These are phyloP conservation scores for Euborellia annulipes DNA, from an alignment of 1,140 invertebrate genomes.

Conservation along the genomic window DNA sequence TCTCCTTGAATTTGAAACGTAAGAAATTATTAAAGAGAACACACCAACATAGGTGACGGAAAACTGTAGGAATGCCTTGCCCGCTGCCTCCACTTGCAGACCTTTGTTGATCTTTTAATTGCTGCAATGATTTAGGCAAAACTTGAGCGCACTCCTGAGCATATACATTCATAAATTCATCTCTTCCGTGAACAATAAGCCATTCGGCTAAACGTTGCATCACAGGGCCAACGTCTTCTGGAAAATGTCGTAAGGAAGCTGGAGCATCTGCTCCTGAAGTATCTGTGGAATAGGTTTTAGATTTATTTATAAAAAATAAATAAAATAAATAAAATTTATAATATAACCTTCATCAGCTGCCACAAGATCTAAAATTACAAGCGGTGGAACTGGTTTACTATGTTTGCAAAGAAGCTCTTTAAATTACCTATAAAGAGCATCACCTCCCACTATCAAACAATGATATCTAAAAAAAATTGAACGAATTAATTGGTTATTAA, in stretches of 20 bases:
- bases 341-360: conserved; percentile 72
- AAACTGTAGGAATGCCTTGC: conserved; percentile 20
- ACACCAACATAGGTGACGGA: conserved; percentile 22
- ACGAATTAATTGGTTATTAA: too few species aligned
- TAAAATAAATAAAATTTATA: too few species aligned
- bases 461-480: conserved; percentile 40
- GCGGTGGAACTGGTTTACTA: conserved; percentile 70
- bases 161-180: conserved; percentile 69
- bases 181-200: conserved; percentile 60
- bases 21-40: conserved; percentile 2
- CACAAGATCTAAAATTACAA: conserved; percentile 70
- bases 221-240: conserved; percentile 47
- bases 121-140: conserved; percentile 55
- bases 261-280: conserved; percentile 30
- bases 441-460: conserved; percentile 56
- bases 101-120: conserved; percentile 66
- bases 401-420: conserved; percentile 69
- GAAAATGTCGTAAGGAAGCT: conserved; percentile 36
- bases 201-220: conserved; percentile 68
- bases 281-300: conserved; percentile 17
- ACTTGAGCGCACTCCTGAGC: conserved; percentile 57
- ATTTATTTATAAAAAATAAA: too few species aligned
- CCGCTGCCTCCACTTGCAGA: conserved; percentile 50
- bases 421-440: conserved; percentile 71
- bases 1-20: too few species aligned